Conservation (phyloP, 2,888 invertebrate species). For the Ametastegia equiseti region DNA sequence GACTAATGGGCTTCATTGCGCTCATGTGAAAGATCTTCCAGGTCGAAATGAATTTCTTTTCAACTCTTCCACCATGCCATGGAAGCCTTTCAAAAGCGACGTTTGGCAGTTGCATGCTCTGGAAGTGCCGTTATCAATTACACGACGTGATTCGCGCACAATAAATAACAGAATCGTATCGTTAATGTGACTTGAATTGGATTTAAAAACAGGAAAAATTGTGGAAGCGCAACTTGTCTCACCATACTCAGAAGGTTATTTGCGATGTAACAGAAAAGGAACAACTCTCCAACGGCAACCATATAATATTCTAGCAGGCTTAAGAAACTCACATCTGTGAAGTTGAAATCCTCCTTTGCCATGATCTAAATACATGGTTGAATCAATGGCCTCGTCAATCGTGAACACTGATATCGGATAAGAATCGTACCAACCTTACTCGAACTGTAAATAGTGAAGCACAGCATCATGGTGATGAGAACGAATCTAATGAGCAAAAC, state of each 20-base stretch:
- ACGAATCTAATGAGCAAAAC: conserved; percentile 14
- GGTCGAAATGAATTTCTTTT: conserved; percentile 21
- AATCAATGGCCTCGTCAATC: neutral
- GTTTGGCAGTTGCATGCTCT: neutral
- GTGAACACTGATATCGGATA: neutral
- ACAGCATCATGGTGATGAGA: conserved; percentile 19
- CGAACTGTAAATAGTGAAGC: conserved; percentile 37
- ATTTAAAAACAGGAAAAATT: neutral
- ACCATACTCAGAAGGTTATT: conserved; percentile 16
- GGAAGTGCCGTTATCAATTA: neutral
- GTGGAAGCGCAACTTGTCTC: neutral
- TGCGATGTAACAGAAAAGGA: conserved; percentile 6
- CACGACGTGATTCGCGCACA: too few species aligned
- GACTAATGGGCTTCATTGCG: neutral
- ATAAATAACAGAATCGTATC: neutral
- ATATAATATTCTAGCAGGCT: conserved; percentile 28
- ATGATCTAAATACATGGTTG: neutral
- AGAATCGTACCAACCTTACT: conserved; percentile 25
- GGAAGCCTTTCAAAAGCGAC: conserved; percentile 19
- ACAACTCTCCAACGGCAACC: neutral
- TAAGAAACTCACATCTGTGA: conserved; percentile 17
- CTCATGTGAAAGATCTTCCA: conserved; percentile 32
- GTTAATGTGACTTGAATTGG: neutral
- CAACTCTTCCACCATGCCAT: conserved; percentile 25
- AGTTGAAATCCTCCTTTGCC: neutral